phyloP scores from a whole-genome alignment of 2,113 vertebrate genomes.

The Oxygymnocypris stewartii region DNA sequence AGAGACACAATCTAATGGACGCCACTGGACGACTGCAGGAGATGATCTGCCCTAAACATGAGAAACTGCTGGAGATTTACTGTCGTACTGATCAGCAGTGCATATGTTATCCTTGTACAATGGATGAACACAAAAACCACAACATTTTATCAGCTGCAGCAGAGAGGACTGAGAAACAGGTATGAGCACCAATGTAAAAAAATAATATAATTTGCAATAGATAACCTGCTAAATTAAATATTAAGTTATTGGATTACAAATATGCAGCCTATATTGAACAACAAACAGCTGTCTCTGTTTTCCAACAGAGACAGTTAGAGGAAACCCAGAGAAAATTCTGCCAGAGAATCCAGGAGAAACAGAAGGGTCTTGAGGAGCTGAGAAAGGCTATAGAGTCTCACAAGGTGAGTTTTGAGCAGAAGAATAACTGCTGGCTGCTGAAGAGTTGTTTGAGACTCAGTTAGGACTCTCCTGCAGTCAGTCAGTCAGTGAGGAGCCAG shows the following conservation, averaged over 20 bases:
- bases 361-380: not conserved
- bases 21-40: constrained; percentile 21
- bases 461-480: not conserved
- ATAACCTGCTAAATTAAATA: too few relatives aligned
- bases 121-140: not conserved
- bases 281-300: not conserved
- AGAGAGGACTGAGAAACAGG: constrained; percentile 17
- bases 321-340: not conserved
- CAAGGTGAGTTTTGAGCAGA: constrained; percentile 4
- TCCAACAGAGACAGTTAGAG: not conserved
- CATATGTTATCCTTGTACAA: not conserved
- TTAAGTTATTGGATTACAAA: not conserved
- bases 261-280: not conserved
- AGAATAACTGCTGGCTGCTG: not conserved
- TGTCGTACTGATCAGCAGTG: not conserved
- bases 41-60: constrained; percentile 25
- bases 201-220: not conserved
- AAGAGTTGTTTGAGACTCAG: not conserved
- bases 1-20: not conserved
- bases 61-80: not conserved
- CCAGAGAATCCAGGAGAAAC: not conserved
- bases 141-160: not conserved
- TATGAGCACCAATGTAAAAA: too few relatives aligned
- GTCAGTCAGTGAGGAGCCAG: constrained; percentile 17
- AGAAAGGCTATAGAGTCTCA: not conserved